Evolutionary conservation across 2,113 vertebrate genomes (phyloP), one percentile per base, ranked within the genome.

Genomic region (Cochlearius cochlearius): DNA sequence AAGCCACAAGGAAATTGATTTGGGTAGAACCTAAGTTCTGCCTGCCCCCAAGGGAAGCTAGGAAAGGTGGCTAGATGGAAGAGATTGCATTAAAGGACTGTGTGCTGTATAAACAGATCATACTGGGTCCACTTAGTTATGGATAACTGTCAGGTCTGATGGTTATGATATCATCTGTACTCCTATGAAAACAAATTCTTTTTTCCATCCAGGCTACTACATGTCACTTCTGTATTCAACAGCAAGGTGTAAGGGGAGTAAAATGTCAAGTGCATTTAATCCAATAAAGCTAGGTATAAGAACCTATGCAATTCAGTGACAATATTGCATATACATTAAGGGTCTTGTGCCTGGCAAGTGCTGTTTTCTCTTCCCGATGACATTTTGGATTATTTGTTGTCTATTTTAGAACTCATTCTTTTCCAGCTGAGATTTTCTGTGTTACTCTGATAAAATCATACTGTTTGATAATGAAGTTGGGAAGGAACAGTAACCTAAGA

Each of bases 391-490:
- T 78, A 56, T 89, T 85, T 86, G 41, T n/a, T 88, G 66, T 25
- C n/a, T 90, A 11, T 38, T 82, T 85, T 64, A 66, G 52, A 92
- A 49, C 13, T 66, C 23, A 3, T 8, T 78, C 39, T 78, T 90
- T 92, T 68, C 64, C 73, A 91, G 50, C 38, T 78, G 60, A 85
- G 39, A 62, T 82, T 75, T 80, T 93, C 62, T 92, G 30, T 36
- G 25, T 82, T 79, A 36, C 58, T 23, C 52, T 92, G 89, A 85
- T 85, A 94, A 95, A 96, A 92, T 92, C 66, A 15, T 77, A 74
- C 45, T 88, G 29, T 49, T 97, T 90, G 64, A 82, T 95, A 94
- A 91, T 91, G 22, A 95, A 95, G 81, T 62, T 95, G 81, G 82
- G 66, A 91, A 76, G 45, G 58, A 92, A 55, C 47, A n/a, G 58